Base-by-base conservation (phyloP, 2,797 vertebrate genomes). In the Pseudotriccus pelzelni region DNA sequence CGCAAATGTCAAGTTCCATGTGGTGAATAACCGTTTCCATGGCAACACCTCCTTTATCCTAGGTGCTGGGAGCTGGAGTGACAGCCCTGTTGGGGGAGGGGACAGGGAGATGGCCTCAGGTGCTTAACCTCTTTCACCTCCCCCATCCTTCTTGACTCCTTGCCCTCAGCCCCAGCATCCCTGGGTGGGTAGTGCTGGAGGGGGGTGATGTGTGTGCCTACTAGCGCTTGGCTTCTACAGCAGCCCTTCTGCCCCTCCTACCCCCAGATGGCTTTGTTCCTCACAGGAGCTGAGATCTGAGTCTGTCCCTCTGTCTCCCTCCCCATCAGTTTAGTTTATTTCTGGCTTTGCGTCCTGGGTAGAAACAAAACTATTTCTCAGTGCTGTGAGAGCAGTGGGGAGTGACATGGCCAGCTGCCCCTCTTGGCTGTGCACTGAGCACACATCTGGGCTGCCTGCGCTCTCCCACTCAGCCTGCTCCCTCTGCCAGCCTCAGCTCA, bases 1-100 rank as follows among this genome's bases (percentile, higher is more conserved):
- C 94, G 97, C 97, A 98, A 98, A 98, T 98, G 98, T 98, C 97
- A 97, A 98, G 97, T 97, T 98, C 97, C 97, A 95, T 97, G 97
- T 97, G 97, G 98, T 97, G 97, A 98, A 98, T 97, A 97, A 96
- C 94, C 9, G 98, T 98, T 97, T 96, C 98, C 97, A 98, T 97
- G 98, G 94, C 90, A 94, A 98, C 97, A 59, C 92, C 95, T 97
- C 97, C 95, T 97, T 97, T 97, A 96, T 97, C 97, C 97, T 93
- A 97, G 98, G 98, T 98, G 96, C 97, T 94, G 95, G 69, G 91
- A 96, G 89, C 85, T 60, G 89, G 95, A 96, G 93, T 95, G 94
- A 87, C 91, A 89, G 95, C 84, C 58, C 74, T 92, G 92, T 77
- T 96, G 97, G 95, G 90, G 95, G 91, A 87, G 94, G 89, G 94